Percentiles rank a stretch among this genome's conserved stretches.
Evolutionary conservation across 2,888 invertebrate species (phyloP).

Genomic region (Leptogaster cylindrica): DNA sequence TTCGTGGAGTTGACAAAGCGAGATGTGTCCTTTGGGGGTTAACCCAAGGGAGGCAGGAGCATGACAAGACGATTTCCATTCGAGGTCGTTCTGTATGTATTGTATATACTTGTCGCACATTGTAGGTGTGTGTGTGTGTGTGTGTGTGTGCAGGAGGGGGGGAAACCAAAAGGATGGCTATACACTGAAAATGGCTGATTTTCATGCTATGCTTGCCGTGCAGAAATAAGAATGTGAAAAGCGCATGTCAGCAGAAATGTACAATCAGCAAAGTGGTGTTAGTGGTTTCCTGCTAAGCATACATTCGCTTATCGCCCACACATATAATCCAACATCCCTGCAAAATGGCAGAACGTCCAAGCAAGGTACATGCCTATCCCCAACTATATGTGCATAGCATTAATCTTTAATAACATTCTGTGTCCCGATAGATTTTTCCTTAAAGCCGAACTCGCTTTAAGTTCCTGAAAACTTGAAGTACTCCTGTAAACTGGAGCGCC

Average conservation of each 20-base stretch:
- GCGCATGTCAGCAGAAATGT: conserved; percentile 41
- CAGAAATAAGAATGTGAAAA: conserved; percentile 13
- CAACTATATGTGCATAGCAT: conserved; percentile 34
- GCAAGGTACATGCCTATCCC: neutral
- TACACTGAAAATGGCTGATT: conserved; percentile 27
- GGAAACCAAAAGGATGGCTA: neutral
- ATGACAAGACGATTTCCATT: conserved; percentile 42
- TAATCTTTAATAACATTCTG: conserved; percentile 47
- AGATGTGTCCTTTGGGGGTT: conserved; percentile 32
- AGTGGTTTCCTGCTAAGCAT: conserved; percentile 13
- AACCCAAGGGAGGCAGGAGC: conserved; percentile 1
- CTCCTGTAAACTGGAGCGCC: too few species aligned
- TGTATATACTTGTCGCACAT: conserved; percentile 15
- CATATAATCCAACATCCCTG: neutral
- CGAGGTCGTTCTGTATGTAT: conserved; percentile 31
- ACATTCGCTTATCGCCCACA: neutral
- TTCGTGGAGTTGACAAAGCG: conserved; percentile 42
- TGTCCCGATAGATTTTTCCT: conserved; percentile 42
- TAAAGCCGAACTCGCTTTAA: conserved; percentile 40
- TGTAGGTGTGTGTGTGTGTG: conserved; percentile 3
- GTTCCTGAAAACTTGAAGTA: neutral
- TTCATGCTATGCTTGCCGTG: neutral
- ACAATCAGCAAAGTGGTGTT: conserved; percentile 7
- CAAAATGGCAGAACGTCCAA: neutral
- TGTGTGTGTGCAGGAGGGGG: neutral